Evolutionary conservation across 1,140 invertebrate genomes (phyloP).

Genomic region (Diorhabda carinulata): DNA sequence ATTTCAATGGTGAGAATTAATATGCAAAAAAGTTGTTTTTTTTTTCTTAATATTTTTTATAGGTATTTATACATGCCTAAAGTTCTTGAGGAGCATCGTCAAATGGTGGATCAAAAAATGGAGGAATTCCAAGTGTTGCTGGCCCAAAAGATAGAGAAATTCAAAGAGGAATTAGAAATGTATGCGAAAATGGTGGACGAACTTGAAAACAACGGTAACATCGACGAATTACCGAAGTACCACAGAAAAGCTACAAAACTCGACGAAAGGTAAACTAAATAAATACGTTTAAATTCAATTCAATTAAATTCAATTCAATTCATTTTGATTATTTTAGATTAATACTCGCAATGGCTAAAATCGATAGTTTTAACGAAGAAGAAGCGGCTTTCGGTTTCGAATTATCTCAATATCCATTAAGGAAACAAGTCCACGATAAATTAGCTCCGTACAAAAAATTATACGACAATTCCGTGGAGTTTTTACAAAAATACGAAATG

Average conservation of each 20-base stretch:
- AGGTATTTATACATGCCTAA: conserved; percentile 63
- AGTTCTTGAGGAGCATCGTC: conserved; percentile 76
- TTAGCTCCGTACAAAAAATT: conserved; percentile 82
- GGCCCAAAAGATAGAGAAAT: conserved; percentile 62
- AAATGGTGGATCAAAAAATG: conserved; percentile 77
- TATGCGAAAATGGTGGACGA: conserved; percentile 81
- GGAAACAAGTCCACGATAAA: conserved; percentile 70
- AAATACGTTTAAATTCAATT: conserved; percentile 4
- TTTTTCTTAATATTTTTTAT: neutral
- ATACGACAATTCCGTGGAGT: conserved; percentile 84
- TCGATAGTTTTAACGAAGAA: conserved; percentile 89
- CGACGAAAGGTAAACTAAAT: conserved; percentile 58
- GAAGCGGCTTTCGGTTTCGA: conserved; percentile 89
- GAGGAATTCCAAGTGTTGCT: conserved; percentile 82
- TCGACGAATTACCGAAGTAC: conserved; percentile 82
- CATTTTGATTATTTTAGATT: conserved; percentile 45
- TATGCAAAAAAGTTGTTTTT: neutral
- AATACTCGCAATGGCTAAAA: conserved; percentile 68
- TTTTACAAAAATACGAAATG: conserved; percentile 73
- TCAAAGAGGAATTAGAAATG: conserved; percentile 74
- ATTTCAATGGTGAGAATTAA: conserved; percentile 67
- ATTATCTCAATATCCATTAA: conserved; percentile 80
- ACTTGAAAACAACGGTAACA: conserved; percentile 83
- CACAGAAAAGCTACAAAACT: conserved; percentile 73
- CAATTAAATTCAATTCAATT: neutral